Conservation (phyloP, 2,888 invertebrate genomes). For the Hyles lineata region DNA sequence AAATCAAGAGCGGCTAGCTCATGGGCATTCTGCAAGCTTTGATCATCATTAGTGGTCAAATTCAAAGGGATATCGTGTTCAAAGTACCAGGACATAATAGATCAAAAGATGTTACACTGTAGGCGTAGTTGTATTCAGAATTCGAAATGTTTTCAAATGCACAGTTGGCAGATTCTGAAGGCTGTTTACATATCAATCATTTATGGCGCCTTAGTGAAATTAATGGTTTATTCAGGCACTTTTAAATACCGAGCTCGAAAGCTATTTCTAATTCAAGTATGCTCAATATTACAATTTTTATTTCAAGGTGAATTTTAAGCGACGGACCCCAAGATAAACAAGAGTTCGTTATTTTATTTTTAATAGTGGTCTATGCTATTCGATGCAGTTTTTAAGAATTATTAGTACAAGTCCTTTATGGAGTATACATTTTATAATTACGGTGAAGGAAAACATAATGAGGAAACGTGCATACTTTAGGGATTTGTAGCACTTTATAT, state of each 20-base stretch:
- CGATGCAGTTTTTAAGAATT: not conserved
- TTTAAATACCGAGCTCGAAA: not conserved
- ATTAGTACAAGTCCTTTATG: too few relatives aligned
- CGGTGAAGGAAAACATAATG: too few relatives aligned
- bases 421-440: too few relatives aligned
- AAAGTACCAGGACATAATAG: conserved; percentile 17
- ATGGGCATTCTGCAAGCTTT: conserved; percentile 6
- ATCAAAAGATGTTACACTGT: conserved; percentile 8
- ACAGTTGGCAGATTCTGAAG: not conserved
- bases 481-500: too few relatives aligned
- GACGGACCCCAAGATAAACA: not conserved
- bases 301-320: not conserved
- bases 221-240: not conserved
- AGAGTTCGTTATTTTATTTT: not conserved
- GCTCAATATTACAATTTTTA: not conserved
- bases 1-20: not conserved
- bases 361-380: not conserved
- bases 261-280: not conserved
- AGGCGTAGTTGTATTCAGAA: not conserved
- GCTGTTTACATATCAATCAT: not conserved
- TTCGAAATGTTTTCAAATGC: not conserved
- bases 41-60: conserved; percentile 17
- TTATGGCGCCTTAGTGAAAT: not conserved
- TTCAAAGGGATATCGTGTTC: not conserved
- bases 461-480: too few relatives aligned